Conservation (phyloP, 2,888 invertebrate species). For the Syrista parreyssii region DNA sequence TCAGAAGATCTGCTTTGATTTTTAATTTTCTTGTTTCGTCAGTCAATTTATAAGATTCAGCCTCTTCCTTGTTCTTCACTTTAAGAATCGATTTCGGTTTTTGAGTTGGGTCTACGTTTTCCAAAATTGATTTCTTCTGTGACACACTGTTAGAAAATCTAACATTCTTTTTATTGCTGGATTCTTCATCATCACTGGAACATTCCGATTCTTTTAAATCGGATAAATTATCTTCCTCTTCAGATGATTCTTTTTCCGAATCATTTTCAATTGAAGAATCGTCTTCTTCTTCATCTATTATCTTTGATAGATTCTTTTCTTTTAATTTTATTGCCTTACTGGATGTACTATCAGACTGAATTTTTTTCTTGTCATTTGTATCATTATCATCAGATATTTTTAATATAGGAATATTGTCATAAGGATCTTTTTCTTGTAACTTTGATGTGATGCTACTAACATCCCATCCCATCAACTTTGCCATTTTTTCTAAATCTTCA, state of each 20-base stretch:
- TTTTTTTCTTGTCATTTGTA: neutral
- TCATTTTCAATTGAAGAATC: conserved; percentile 23
- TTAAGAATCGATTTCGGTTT: neutral
- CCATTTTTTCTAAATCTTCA: conserved; percentile 28
- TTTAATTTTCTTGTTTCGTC: conserved; percentile 37
- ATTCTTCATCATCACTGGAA: conserved; percentile 41
- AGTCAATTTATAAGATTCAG: neutral
- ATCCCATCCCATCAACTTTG: neutral
- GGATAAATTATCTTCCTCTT: conserved; percentile 43
- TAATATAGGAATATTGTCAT: conserved; percentile 17
- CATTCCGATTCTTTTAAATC: conserved; percentile 45
- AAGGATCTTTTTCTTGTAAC: conserved; percentile 10
- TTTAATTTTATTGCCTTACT: neutral
- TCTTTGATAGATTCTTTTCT: neutral
- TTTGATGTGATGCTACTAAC: neutral
- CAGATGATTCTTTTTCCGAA: conserved; percentile 24
- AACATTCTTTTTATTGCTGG: conserved; percentile 2
- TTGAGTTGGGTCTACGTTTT: neutral
- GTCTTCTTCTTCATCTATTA: conserved; percentile 11
- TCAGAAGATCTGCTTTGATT: conserved; percentile 59
- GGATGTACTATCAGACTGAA: neutral
- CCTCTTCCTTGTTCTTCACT: neutral
- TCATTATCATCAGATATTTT: conserved; percentile 16
- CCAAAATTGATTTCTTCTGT: neutral
- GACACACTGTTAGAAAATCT: neutral